A percentile compares a stretch with the other conserved stretches of the same genome.
Evolutionary conservation across 2,797 vertebrate genomes (phyloP).

Genomic region (Sebastes vulpes): DNA sequence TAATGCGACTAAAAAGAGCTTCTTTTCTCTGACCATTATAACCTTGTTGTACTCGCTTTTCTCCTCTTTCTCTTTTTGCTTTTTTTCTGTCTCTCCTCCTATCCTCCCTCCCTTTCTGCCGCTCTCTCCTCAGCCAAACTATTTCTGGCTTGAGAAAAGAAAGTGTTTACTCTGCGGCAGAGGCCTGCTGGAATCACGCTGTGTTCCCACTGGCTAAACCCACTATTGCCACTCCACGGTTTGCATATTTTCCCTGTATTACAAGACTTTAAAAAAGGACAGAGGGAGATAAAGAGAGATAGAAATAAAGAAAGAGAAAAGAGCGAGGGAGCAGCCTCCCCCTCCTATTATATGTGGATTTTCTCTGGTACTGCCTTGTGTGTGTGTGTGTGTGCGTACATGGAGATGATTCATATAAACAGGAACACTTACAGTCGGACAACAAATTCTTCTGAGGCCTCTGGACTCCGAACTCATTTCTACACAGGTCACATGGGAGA

Average conservation of each 20-base stretch:
- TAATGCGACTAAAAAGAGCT: constrained; percentile 22
- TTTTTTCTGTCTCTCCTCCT: constrained; percentile 39
- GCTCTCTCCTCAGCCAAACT: constrained; percentile 83
- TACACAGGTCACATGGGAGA: constrained; percentile 62
- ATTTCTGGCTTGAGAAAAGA: constrained; percentile 89
- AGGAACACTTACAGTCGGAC: constrained; percentile 68
- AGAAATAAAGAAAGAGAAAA: constrained; percentile 39
- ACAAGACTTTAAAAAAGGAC: constrained; percentile 80
- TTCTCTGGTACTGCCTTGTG: constrained; percentile 37
- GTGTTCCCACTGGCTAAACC: constrained; percentile 87
- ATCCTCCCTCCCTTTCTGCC: constrained; percentile 36
- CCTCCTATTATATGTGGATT: constrained; percentile 68
- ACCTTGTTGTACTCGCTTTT: constrained; percentile 34
- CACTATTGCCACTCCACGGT: constrained; percentile 85
- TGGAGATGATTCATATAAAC: constrained; percentile 74
- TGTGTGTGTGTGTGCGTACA: constrained; percentile 25
- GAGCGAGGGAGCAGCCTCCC: constrained; percentile 43
- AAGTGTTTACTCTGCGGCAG: constrained; percentile 88
- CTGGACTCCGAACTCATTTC: constrained; percentile 57
- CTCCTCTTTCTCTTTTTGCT: background rate
- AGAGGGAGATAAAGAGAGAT: constrained; percentile 55
- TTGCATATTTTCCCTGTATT: constrained; percentile 87
- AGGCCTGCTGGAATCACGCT: constrained; percentile 84
- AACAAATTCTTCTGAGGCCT: constrained; percentile 67
- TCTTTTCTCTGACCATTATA: constrained; percentile 44